phyloP scores from a whole-genome alignment of 1,140 invertebrate genomes.

The Phocides pigmalion region DNA sequence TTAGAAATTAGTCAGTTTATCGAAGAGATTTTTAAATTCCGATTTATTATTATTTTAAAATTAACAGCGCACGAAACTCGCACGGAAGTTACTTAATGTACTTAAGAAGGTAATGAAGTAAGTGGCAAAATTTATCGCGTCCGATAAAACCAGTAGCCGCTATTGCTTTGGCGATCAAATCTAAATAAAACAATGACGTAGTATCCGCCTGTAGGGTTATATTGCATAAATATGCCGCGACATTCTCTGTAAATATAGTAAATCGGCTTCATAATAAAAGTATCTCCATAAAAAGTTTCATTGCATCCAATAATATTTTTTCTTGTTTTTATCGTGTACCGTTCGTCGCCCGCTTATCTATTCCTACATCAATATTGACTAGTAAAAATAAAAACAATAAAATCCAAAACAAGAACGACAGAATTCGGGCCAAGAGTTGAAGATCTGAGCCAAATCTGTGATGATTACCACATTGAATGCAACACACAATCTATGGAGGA shows the following conservation, averaged over 20 bases:
- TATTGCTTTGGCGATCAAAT: too few species aligned
- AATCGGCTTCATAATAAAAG: neutral
- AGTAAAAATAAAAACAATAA: conserved; percentile 15
- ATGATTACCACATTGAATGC: conserved; percentile 1
- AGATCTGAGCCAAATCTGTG: neutral
- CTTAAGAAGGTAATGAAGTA: too few species aligned
- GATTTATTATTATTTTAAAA: too few species aligned
- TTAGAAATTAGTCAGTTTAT: too few species aligned
- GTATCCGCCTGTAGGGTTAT: too few species aligned
- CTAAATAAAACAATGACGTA: too few species aligned
- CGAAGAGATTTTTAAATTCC: too few species aligned
- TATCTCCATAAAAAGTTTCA: neutral
- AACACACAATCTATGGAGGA: conserved; percentile 13
- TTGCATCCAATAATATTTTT: neutral
- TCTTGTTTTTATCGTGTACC: conserved; percentile 14
- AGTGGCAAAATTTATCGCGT: too few species aligned
- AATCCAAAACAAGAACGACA: conserved; percentile 2
- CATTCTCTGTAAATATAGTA: conserved; percentile 9
- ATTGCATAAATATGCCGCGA: too few species aligned
- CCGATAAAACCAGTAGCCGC: too few species aligned
- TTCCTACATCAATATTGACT: conserved; percentile 11
- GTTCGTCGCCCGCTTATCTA: conserved; percentile 14
- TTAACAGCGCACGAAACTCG: too few species aligned
- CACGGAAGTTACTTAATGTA: too few species aligned
- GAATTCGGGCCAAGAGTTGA: conserved; percentile 9